These are phyloP conservation scores for Ormyrus pomaceus DNA, from an alignment of 2,888 invertebrate genomes.

Conservation along the genomic window DNA sequence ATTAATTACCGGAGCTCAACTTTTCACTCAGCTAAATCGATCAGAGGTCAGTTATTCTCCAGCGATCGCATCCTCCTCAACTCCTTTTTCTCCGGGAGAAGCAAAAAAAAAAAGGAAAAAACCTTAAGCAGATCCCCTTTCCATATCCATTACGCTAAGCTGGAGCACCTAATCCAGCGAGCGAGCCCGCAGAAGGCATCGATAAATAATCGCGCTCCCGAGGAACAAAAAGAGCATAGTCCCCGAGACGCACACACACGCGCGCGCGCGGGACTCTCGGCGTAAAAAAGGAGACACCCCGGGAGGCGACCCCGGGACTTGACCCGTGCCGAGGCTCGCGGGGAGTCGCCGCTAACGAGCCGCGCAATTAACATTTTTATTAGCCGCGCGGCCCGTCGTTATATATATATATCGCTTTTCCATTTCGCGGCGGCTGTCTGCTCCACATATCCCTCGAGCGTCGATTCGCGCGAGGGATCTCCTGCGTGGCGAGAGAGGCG, in stretches of 20 bases:
- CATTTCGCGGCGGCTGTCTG: neutral
- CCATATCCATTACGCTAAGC: conserved; percentile 23
- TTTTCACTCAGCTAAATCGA: too few species aligned
- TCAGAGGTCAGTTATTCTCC: too few species aligned
- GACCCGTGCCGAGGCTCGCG: conserved; percentile 71
- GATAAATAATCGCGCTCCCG: conserved; percentile 45
- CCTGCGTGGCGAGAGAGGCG: conserved; percentile 8
- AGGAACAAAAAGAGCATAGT: neutral
- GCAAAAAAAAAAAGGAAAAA: too few species aligned
- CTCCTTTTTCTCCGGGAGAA: too few species aligned
- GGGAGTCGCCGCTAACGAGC: conserved; percentile 74
- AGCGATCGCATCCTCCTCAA: too few species aligned
- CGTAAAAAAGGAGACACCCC: conserved; percentile 69
- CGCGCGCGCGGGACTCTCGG: neutral
- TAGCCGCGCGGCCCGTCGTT: conserved; percentile 58
- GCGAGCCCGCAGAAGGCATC: too few species aligned
- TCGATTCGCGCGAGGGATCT: conserved; percentile 6
- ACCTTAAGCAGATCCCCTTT: neutral
- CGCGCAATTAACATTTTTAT: conserved; percentile 75
- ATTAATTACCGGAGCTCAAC: too few species aligned
- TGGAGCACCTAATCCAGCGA: conserved; percentile 59
- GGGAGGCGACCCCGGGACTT: conserved; percentile 70
- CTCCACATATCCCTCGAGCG: neutral
- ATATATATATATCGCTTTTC: conserved; percentile 5
- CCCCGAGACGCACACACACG: neutral